A percentile compares a stretch with the other conserved stretches of the same genome.
Conservation (phyloP, 2,797 vertebrate species). For the Onychomys torridus region DNA sequence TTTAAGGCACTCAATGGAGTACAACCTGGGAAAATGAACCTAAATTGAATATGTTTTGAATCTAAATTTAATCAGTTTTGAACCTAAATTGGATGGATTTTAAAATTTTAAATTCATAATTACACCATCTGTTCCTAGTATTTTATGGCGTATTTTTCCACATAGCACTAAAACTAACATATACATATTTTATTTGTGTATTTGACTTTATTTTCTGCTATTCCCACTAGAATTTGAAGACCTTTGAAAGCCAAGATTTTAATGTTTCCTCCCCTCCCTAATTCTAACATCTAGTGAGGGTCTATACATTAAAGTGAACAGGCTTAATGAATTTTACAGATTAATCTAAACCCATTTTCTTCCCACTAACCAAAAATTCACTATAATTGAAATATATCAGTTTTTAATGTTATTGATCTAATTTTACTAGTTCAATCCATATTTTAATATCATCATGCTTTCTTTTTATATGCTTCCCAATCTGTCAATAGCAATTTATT, state of each 20-base stretch:
- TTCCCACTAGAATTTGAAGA: neutral
- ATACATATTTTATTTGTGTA: neutral
- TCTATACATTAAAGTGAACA: neutral
- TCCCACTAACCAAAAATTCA: neutral
- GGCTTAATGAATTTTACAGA: slow-evolving; percentile 21
- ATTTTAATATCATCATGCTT: slow-evolving; percentile 62
- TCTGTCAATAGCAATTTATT: slow-evolving; percentile 55
- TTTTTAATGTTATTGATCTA: slow-evolving; percentile 60
- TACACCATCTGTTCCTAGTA: neutral
- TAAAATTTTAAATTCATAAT: slow-evolving; percentile 8
- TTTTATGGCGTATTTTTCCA: slow-evolving; percentile 6
- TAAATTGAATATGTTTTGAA: neutral
- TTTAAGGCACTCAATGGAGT: neutral
- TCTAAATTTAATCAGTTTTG: neutral
- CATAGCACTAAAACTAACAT: neutral
- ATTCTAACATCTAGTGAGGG: neutral
- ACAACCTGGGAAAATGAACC: neutral
- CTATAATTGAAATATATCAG: slow-evolving; percentile 41
- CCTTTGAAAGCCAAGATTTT: neutral
- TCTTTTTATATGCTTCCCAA: slow-evolving; percentile 49
- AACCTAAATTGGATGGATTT: slow-evolving; percentile 1
- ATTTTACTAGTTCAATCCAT: slow-evolving; percentile 49
- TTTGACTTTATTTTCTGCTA: slow-evolving; percentile 13
- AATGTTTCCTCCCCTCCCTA: neutral
- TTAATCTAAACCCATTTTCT: neutral